A percentile compares a stretch with the other conserved stretches of the same genome.
phyloP scores from a whole-genome alignment of 2,888 invertebrate species.

The Mystacides longicornis region DNA sequence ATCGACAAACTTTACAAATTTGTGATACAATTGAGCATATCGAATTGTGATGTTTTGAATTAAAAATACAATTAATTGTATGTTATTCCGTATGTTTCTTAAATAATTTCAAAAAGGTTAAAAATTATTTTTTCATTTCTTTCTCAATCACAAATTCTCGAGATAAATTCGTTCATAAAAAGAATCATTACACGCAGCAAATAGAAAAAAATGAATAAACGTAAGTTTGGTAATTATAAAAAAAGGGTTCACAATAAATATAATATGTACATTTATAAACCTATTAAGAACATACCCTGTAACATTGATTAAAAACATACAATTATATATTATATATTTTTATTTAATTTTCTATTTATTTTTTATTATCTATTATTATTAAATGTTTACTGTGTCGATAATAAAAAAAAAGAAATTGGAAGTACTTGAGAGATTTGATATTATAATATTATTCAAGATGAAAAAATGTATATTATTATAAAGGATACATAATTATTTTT shows the following conservation, averaged over 20 bases:
- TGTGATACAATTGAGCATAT: background rate
- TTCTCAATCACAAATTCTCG: no score
- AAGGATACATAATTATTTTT: no score
- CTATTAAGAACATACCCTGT: constrained; percentile 25
- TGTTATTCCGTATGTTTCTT: no score
- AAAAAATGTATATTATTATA: no score
- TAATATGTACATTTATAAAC: constrained; percentile 22
- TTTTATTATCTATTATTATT: background rate
- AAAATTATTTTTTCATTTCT: no score
- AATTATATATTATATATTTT: background rate
- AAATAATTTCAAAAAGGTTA: no score
- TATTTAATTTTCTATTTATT: constrained; percentile 2
- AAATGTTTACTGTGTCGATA: background rate
- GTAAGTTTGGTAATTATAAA: background rate
- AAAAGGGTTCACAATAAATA: constrained; percentile 4
- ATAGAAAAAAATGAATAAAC: no score
- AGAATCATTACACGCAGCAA: no score
- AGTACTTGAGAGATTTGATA: background rate
- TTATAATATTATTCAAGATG: background rate
- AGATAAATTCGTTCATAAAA: no score
- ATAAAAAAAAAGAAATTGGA: background rate
- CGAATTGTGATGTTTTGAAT: no score
- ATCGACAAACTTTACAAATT: background rate
- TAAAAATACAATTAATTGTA: no score
- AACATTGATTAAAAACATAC: constrained; percentile 25